A percentile compares a stretch with the other conserved stretches of the same genome.
Conservation (phyloP, 35 echinoderm and acorn worm genomes). For the Heliocidaris erythrogramma region DNA sequence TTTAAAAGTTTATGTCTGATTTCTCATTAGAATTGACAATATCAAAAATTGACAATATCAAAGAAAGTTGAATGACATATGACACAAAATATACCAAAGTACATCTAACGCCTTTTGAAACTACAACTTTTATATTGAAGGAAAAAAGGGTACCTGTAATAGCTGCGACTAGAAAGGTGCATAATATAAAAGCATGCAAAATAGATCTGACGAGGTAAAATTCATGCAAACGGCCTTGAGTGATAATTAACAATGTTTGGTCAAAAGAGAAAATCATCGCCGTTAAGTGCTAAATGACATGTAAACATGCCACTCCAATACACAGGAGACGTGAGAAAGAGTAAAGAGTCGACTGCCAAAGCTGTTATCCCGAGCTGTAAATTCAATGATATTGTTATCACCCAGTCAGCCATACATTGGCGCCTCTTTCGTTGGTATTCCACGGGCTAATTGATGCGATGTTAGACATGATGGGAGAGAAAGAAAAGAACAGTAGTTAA, state of each 20-base stretch:
- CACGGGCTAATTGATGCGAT: not conserved
- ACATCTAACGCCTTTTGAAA: not conserved
- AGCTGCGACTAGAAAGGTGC: not conserved
- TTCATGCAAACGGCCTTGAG: not conserved
- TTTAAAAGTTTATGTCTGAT: too few relatives aligned
- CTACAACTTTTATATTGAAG: not conserved
- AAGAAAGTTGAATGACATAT: too few relatives aligned
- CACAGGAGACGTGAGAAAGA: not conserved
- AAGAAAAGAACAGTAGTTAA: not conserved
- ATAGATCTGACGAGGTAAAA: not conserved
- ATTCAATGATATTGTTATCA: not conserved
- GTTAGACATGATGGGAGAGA: not conserved
- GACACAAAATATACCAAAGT: not conserved
- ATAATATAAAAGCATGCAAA: not conserved
- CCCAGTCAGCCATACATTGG: not conserved
- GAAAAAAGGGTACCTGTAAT: not conserved
- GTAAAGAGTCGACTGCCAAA: not conserved
- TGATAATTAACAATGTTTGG: conserved; percentile 19
- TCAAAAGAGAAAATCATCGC: conserved; percentile 15
- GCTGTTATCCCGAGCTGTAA: not conserved
- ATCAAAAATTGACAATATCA: too few relatives aligned
- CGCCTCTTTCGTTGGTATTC: not conserved
- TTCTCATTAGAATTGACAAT: too few relatives aligned
- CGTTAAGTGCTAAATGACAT: conserved; percentile 34
- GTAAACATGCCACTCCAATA: conserved; percentile 16